Evolutionary conservation across 1,140 invertebrate species (phyloP).

Genomic region (Drosophila carrolli): DNA sequence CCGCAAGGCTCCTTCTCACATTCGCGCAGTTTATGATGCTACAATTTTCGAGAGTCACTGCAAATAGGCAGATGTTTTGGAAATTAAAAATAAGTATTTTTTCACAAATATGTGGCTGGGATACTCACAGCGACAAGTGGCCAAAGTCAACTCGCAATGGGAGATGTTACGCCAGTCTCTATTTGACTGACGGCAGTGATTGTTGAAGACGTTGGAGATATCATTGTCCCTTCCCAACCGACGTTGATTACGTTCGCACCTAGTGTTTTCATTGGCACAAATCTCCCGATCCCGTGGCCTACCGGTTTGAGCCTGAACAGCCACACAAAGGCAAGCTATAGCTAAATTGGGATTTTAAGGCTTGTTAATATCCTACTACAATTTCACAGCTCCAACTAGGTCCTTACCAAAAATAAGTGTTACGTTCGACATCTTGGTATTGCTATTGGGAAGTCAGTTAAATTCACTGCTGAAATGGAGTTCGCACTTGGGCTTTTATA

Average conservation of each 20-base stretch:
- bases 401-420: constrained; percentile 54
- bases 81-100: not conserved
- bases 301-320: constrained; percentile 31
- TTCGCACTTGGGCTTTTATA: constrained; percentile 39
- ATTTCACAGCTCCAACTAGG: too few species aligned
- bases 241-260: constrained; percentile 20
- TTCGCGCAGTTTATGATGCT: constrained; percentile 31
- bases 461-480: constrained; percentile 13
- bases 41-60: constrained; percentile 32
- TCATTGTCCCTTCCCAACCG: constrained; percentile 31
- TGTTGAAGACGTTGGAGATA: constrained; percentile 35
- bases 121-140: constrained; percentile 49
- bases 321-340: constrained; percentile 36
- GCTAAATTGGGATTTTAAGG: constrained; percentile 18
- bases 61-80: not conserved
- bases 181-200: not conserved
- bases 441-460: constrained; percentile 1
- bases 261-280: constrained; percentile 13
- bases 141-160: constrained; percentile 47
- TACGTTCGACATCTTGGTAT: constrained; percentile 52
- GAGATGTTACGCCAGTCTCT: constrained; percentile 34
- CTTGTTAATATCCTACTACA: not conserved
- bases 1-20: constrained; percentile 12
- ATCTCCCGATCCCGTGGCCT: not conserved
- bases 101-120: not conserved